Base-by-base conservation (phyloP, 1,140 invertebrate species). In the roundworm (Caenorhabditis elegans) region DNA sequence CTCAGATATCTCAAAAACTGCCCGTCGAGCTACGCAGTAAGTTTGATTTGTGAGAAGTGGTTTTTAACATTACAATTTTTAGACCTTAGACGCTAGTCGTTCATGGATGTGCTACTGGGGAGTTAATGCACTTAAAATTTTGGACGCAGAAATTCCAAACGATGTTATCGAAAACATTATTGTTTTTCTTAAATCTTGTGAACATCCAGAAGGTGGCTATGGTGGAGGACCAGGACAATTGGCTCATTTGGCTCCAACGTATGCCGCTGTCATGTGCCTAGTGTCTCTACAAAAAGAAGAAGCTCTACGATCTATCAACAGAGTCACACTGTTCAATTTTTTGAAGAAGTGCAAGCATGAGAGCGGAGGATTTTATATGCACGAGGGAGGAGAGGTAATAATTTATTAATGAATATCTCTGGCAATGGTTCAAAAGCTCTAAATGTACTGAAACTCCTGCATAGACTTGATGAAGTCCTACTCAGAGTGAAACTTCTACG, bases 161-260 rank as follows among this genome's bases (percentile, higher is more conserved):
- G 55, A 79, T 26, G 31, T 24, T n/a, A 46, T 70, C 13, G 13
- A 17, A 8, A 43, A 79, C 15, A 49, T 85, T 17, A 70, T 85
- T 15, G 36, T 10, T 6, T 85, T 85, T 43, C 53, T 85, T 3
- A 79, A 85, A 82, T 46, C 80, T 1, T 85, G 84, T 76, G 76
- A 82, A 22, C 43, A 77, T 36, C 31, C 36, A 15, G 77, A 85
- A 13, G 80, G 84, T 11, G 83, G 85, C 6, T 85, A 85, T 55
- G 83, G 82, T 47, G 82, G 97, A 85, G 96, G 96, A 19, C 96
- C 96, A 0, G 93, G 93, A 3, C 97, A 98, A 90, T 91, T 93
- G 88, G 91, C 96, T 31, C 97, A 99, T 91, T 92, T 99, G 70
- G 97, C 97, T 0, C 93, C 96, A 31, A 98, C 97, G 4, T 99